Evolutionary conservation across 2,888 invertebrate species (phyloP).

Genomic region (Nipponacmea schrenckii): DNA sequence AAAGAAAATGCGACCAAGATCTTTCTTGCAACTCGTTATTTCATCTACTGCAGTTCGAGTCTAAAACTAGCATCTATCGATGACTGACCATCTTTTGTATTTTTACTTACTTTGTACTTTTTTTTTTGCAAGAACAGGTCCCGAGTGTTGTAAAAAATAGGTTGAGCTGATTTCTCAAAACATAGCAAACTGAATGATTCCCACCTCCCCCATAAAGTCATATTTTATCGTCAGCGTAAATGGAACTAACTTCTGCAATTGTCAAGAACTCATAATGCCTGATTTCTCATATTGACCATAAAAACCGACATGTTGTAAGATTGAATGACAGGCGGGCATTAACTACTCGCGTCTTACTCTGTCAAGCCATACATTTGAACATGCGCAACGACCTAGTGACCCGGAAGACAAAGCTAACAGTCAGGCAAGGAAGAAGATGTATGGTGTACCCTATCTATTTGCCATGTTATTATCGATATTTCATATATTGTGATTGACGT

Average conservation of each 20-base stretch:
- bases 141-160: too few relatives aligned
- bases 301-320: background rate
- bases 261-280: constrained; percentile 20
- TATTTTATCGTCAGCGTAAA: constrained; percentile 36
- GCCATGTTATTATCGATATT: background rate
- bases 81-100: too few relatives aligned
- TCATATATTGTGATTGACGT: background rate
- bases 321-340: constrained; percentile 4
- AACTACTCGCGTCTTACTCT: background rate
- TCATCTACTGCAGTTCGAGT: too few relatives aligned
- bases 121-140: too few relatives aligned
- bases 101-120: too few relatives aligned
- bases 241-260: constrained; percentile 26
- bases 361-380: background rate
- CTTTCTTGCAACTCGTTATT: too few relatives aligned
- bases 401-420: constrained; percentile 6
- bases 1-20: too few relatives aligned
- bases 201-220: constrained; percentile 16
- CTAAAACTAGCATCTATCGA: too few relatives aligned
- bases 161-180: too few relatives aligned
- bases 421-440: background rate
- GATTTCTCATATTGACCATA: background rate
- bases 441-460: background rate
- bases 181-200: too few relatives aligned
- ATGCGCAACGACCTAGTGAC: constrained; percentile 4